Evolutionary conservation across 2,113 vertebrate genomes (phyloP).

Genomic region (Tinamus guttatus): DNA sequence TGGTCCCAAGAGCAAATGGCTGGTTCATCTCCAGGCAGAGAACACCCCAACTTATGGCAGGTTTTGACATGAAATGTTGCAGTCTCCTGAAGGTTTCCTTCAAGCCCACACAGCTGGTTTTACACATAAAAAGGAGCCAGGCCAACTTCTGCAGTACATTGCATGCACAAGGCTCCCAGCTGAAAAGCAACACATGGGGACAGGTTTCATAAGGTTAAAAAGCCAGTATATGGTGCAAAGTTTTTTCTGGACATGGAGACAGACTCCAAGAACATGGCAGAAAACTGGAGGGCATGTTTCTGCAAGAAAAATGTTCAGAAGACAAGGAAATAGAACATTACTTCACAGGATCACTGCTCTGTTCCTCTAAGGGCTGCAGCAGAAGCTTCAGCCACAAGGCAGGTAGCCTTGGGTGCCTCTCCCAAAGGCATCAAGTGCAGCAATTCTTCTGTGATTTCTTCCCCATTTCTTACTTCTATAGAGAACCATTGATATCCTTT

Average conservation of each 20-base stretch:
- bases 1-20: neutral
- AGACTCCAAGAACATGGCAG: neutral
- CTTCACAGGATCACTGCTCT: neutral
- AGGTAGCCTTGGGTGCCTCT: neutral
- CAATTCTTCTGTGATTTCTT: neutral
- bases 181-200: neutral
- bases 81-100: neutral
- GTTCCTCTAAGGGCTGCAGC: neutral
- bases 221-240: neutral
- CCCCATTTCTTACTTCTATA: neutral
- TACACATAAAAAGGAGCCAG: accelerated
- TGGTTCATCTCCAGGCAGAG: neutral
- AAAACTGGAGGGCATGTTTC: neutral
- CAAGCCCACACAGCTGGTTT: neutral
- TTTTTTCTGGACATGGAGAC: neutral
- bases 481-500: neutral
- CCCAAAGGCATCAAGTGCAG: neutral
- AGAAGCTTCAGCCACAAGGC: neutral
- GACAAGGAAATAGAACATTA: neutral
- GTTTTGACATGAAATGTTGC: neutral
- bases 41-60: neutral
- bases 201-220: neutral
- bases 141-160: neutral
- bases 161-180: neutral
- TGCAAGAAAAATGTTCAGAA: neutral